Evolutionary conservation across 92 coral and sea anemone genomes (phyloP).

Genomic region (Parazoanthus swiftii): DNA sequence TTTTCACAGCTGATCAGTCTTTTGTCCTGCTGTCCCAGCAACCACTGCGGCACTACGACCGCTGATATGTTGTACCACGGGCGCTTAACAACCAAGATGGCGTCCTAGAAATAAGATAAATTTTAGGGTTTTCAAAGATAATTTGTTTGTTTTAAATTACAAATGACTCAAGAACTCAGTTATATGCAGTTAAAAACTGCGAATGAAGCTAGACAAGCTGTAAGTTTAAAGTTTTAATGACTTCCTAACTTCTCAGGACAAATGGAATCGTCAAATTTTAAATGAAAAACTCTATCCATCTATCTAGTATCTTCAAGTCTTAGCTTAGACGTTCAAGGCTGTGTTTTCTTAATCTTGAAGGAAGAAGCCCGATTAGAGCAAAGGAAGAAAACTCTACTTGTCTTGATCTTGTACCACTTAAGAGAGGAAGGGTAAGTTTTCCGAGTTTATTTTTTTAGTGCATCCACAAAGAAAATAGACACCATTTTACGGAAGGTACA

Average conservation of each 20-base stretch:
- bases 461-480: too few relatives aligned
- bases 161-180: constrained; percentile 92
- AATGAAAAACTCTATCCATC: too few relatives aligned
- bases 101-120: constrained; percentile 46
- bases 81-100: constrained; percentile 66
- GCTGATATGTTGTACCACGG: constrained; percentile 27
- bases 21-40: constrained; percentile 46
- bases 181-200: constrained; percentile 98
- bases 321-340: background rate
- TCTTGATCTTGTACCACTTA: constrained; percentile 80
- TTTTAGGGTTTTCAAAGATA: background rate
- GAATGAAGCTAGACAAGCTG: constrained; percentile 93
- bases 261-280: background rate
- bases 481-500: too few relatives aligned
- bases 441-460: too few relatives aligned
- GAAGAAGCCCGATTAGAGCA: constrained; percentile 83
- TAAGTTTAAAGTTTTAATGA: constrained; percentile 13
- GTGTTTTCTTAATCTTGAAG: constrained; percentile 30
- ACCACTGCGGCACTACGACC: constrained; percentile 39
- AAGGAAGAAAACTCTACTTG: constrained; percentile 77
- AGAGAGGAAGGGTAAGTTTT: constrained; percentile 83
- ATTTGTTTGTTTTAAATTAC: background rate
- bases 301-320: too few relatives aligned
- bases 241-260: background rate
- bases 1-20: background rate